phyloP scores from a whole-genome alignment of 2,113 vertebrate genomes.

The Pseudorhombus dupliciocellatus region DNA sequence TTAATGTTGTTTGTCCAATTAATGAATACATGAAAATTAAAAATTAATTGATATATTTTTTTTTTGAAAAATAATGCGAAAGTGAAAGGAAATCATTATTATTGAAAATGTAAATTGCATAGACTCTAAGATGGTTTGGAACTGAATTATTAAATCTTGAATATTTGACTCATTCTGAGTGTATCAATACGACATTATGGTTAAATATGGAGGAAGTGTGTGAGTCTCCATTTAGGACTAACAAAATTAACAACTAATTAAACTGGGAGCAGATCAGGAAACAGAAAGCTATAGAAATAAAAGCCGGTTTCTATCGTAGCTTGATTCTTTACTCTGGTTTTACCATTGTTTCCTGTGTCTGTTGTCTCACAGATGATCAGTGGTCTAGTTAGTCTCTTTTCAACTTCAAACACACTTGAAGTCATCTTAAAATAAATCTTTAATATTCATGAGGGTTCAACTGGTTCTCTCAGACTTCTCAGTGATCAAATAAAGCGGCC shows the following conservation, averaged over 20 bases:
- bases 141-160: not conserved
- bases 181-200: not conserved
- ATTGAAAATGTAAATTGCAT: not conserved
- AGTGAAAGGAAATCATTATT: not conserved
- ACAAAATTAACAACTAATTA: not conserved
- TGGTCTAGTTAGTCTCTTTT: slow-evolving; percentile 9
- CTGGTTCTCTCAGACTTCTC: slow-evolving; percentile 2
- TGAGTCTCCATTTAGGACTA: not conserved
- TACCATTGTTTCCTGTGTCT: not conserved
- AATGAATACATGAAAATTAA: too few species aligned
- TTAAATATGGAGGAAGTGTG: not conserved
- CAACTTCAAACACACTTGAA: slow-evolving; percentile 8
- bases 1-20: too few species aligned
- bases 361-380: slow-evolving; percentile 6
- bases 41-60: too few species aligned
- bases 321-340: not conserved
- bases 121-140: not conserved
- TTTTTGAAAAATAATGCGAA: too few species aligned
- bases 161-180: not conserved
- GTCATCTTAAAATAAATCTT: slow-evolving; percentile 21
- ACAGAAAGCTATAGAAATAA: not conserved
- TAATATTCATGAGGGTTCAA: slow-evolving; percentile 6
- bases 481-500: slow-evolving; percentile 6
- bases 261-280: not conserved
- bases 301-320: not conserved